Evolutionary conservation across 2,113 vertebrate genomes (phyloP), one percentile per base, ranked within the genome.

Genomic region (Lanius collurio): DNA sequence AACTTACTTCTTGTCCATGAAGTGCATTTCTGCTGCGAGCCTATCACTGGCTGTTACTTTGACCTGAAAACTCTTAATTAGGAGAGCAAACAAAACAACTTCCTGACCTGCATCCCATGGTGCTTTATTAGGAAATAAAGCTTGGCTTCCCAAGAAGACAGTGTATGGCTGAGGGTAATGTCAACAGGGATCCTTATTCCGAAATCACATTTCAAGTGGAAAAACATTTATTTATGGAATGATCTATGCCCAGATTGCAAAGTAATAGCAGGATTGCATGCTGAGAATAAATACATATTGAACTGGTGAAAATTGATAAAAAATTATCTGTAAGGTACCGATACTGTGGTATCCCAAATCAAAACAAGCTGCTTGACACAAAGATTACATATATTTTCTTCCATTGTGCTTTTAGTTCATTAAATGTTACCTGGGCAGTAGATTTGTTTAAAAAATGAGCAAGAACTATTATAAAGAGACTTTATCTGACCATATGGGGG

Each of bases 141-240:
- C 21, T 89, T 44, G 56, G 47, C 76, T 83, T 93, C 53, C 75
- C 10, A 27, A 52, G 55, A 46, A 28, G 64, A 44, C 46, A 47
- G 17, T 59, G 77, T 49, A 85, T 28, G 83, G 65, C 85, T 68
- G 85, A 39, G 49, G 68, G 91, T 91, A 95, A 88, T 87, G 67
- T 60, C 78, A 87, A 63, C 22, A 90, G 57, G 35, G 10, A 88
- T 83, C 94, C 68, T 21, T 65, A 68, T 53, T 56, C 79, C 68
- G 49, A 87, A 94, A 93, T 94, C 60, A 94, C 85, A 93, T 93
- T 96, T 96, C 86, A 90, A 93, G 85, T 86, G 87, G 74, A 95
- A 96, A 94, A 64, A 49, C 67, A 92, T 90, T 95, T 78, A 95
- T 90, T 93, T 94, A 70, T 76, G 83, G 86, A 87, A 76, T 80